Evolutionary conservation across 2,888 invertebrate species (phyloP).

Genomic region (Mylabris sibirica): DNA sequence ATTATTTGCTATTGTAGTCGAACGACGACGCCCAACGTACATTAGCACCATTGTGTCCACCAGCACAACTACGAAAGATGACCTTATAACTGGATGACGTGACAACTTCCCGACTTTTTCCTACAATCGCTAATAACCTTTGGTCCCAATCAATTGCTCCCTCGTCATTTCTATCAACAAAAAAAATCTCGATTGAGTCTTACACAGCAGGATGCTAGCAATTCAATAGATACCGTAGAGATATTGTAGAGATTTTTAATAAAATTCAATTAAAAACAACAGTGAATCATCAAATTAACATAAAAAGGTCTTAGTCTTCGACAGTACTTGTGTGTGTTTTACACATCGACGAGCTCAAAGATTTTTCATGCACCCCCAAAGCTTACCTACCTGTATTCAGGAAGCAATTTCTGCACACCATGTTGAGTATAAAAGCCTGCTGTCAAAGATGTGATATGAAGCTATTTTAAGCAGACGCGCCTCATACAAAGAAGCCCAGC

Average conservation of each 20-base stretch:
- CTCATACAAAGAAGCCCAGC: conserved; percentile 45
- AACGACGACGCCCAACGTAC: conserved; percentile 47
- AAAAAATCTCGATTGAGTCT: background rate
- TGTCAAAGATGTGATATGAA: conserved; percentile 48
- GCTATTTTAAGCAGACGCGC: conserved; percentile 47
- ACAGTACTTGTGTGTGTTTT: no score
- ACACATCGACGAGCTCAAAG: background rate
- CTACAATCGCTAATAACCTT: conserved; percentile 32
- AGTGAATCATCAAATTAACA: background rate
- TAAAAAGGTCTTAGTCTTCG: background rate
- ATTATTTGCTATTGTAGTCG: conserved; percentile 53
- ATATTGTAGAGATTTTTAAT: background rate
- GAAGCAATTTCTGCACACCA: conserved; percentile 34
- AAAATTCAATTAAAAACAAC: background rate
- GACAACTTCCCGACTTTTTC: conserved; percentile 39
- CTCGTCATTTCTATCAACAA: background rate
- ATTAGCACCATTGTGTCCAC: conserved; percentile 52
- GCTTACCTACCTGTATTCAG: conserved; percentile 28
- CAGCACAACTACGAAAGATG: conserved; percentile 23
- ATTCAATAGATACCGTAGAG: background rate
- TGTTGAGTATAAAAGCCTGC: conserved; percentile 33
- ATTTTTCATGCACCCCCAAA: conserved; percentile 17
- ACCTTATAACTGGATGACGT: conserved; percentile 43
- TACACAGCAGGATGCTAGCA: conserved; percentile 1
- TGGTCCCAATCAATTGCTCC: conserved; percentile 26